Evolutionary conservation across 2,797 vertebrate species (phyloP), one percentile per base, ranked within the genome.

Genomic region (Takifugu ocellatus): DNA sequence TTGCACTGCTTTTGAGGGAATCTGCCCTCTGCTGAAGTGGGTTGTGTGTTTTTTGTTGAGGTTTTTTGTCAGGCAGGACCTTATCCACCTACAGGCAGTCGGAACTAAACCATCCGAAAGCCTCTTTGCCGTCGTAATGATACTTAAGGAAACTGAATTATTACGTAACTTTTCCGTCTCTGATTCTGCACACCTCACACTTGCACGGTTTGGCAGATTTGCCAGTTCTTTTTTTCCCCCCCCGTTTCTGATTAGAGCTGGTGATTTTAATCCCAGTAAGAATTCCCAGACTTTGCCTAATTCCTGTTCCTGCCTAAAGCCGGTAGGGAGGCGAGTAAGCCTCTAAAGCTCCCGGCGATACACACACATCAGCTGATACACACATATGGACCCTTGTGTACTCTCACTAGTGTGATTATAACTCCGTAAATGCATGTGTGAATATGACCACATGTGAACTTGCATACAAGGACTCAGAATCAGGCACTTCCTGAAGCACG

Each of bases 231-330:
- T 53, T 48, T 61, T 66, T 16, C 17, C 42, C 15, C 11, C 42
- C 11, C 16, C 0, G 2, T 86, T 77, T 69, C 54, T 83, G 77
- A 85, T 84, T 81, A 81, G 75, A 79, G 73, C 79, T 75, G 68
- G 63, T 61, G 68, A 81, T 82, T 79, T 78, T 74, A 82, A 85
- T 84, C 75, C 78, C 69, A 78, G 79, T 79, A 84, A 84, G 79
- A 84, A 87, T 88, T 86, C 82, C 78, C 80, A 83, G 81, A 89
- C 79, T 82, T 69, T 78, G 74, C 62, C 76, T 84, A 83, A 85
- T 83, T 86, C 81, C 77, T 74, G 67, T 67, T 75, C 55, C 68
- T 82, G 74, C 64, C 66, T 81, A 72, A 81, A 84, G 77, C 79
- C 55, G 51, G 60, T 64, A 74, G 76, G 80, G 75, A 77, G 73